Percentiles rank a stretch among this genome's conserved stretches.
These are phyloP conservation scores for Callithrix jacchus DNA, from an alignment of 2,113 vertebrate species.

Conservation along the genomic window DNA sequence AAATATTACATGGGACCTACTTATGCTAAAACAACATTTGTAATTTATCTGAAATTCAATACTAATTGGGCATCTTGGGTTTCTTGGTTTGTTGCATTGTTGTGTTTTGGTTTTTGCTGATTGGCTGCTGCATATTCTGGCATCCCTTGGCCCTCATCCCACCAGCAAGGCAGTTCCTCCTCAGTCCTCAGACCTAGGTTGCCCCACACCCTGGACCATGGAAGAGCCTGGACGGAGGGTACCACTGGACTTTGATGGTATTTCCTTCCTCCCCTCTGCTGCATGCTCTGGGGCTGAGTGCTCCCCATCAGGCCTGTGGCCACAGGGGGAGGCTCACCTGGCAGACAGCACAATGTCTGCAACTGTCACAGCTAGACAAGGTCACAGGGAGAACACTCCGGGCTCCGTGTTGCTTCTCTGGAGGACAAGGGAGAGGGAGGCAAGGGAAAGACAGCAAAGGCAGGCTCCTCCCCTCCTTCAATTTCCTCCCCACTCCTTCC, in stretches of 20 bases:
- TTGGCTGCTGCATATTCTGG: no score
- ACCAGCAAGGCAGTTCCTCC: not conserved
- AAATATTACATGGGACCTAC: not conserved
- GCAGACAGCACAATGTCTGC: not conserved
- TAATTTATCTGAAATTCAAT: not conserved
- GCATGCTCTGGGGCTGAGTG: not conserved
- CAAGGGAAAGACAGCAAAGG: not conserved
- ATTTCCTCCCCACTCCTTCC: not conserved
- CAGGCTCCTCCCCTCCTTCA: not conserved
- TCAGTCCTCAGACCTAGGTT: not conserved
- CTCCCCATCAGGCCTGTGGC: not conserved
- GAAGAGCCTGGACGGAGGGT: not conserved
- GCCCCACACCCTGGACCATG: rapidly evolving
- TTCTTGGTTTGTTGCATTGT: not conserved
- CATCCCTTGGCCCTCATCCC: not conserved
- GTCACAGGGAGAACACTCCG: constrained; percentile 14
- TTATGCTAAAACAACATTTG: not conserved
- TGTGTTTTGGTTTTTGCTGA: not conserved
- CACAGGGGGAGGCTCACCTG: not conserved
- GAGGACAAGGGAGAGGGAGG: not conserved
- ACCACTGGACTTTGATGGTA: rapidly evolving
- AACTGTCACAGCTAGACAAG: not conserved
- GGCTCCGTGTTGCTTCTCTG: not conserved
- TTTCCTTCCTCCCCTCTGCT: not conserved
- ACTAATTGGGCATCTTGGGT: not conserved